Base-by-base conservation (phyloP, 2,797 vertebrate species). In the Hemitrygon akajei region DNA sequence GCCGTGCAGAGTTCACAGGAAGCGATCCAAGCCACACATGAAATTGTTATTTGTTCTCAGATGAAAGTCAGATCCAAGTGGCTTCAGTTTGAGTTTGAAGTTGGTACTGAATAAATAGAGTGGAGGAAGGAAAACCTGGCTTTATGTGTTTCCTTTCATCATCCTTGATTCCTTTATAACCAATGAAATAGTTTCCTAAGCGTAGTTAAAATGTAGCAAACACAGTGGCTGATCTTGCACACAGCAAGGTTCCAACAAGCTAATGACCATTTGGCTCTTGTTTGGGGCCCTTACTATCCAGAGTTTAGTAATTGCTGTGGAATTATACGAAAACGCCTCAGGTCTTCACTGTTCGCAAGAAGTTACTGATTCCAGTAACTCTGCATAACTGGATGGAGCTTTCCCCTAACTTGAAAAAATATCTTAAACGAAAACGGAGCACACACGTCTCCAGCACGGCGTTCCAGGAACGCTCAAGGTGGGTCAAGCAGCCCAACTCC, bases 21-120 rank as follows among this genome's bases (percentile, higher is more conserved):
- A 89, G 22, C n/a, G 18, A 16, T 89, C 86, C 60, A 66, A 89
- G n/a, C 86, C n/a, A 89, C 66, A 66, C 86, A 66, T 60, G 34
- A 89, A 66, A 89, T 20, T 89, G 86, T 89, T 89, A 66, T 34
- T 89, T 69, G n/a, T n/a, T 89, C 60, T 66, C n/a, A 37, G 86
- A 69, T 69, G 60, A 87, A 87, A 87, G 84, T 20, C 30, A 63
- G 30, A 89, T 87, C 58, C n/a, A 89, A 37, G 60, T 10, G n/a
- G 18, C n/a, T 66, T 37, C n/a, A 37, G 86, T 89, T 63, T 34
- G 60, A 37, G n/a, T 14, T 66, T 89, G n/a, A 66, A 69, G n/a
- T 89, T n/a, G 66, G 3, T 66, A n/a, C 60, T 37, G 60, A 7
- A 89, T 37, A 20, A 89, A 66, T 37, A 14, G 7, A 20, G n/a